Evolutionary conservation across 2,888 invertebrate species (phyloP), one percentile per base, ranked within the genome.

Genomic region (Aricia artaxerxes): DNA sequence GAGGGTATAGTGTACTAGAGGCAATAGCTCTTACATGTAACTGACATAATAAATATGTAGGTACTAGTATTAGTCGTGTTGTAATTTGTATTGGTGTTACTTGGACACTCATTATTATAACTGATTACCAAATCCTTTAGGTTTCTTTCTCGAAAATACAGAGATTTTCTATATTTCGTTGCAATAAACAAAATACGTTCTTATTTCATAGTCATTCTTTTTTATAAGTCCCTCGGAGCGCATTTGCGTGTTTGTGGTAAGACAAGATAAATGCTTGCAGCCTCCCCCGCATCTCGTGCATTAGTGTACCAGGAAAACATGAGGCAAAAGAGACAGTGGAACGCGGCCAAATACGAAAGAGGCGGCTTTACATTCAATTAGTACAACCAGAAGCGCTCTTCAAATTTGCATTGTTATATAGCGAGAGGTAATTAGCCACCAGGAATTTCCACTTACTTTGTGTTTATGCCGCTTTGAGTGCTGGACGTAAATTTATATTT

Each of bases 401-500:
- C 85, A 87, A 89, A 90, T 91, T 89, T 88, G 89, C 89, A 89
- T 88, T 86, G 85, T 86, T 87, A 87, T 87, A 85, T 84, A 85
- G 86, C 83, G 84, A 84, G 84, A 83, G 81, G 88, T 89, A 91
- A 92, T 91, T 90, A 90, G 87, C 85, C 84, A 83, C 83, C 85
- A 82, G 87, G 84, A 85, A 84, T 86, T 85, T 84, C 87, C 84
- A 83, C 83, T 86, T 88, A 86, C 89, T 89, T 87, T 85, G 87
- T 89, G 87, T 90, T 90, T 89, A 90, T 90, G 86, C 86, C 87
- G 82, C 84, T 86, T 87, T 87, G 84, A 77, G 78, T 78, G 77
- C 31, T 80, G 79, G 79, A 77, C 78, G 64, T 81, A 80, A 81
- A 69, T 49, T 53, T 35, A 35, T 69, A 78, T 77, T 49, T 80